Evolutionary conservation across 2,113 vertebrate species (phyloP).

Genomic region (Syngnathus floridae): DNA sequence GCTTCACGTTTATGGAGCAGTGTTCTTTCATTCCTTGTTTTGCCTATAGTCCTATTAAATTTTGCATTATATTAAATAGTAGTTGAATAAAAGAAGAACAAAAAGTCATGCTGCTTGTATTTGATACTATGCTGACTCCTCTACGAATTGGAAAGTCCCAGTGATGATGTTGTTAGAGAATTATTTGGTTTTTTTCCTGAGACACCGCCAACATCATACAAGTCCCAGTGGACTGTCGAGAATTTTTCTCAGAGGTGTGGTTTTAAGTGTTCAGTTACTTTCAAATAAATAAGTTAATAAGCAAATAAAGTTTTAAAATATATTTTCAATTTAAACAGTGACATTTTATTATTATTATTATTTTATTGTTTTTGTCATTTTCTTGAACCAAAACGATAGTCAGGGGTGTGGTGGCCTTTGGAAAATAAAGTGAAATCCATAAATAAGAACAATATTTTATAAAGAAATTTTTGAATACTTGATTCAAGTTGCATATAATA

Average conservation of each 20-base stretch:
- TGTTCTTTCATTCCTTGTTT: not conserved
- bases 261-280: not conserved
- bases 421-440: not conserved
- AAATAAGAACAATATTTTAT: not conserved
- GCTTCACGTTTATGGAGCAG: not conserved
- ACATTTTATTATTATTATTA: not conserved
- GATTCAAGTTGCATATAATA: not conserved
- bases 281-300: not conserved
- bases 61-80: too few relatives aligned
- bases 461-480: not conserved
- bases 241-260: not conserved
- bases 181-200: not conserved
- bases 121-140: slow-evolving; percentile 19
- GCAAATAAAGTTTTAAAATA: not conserved
- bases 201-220: not conserved
- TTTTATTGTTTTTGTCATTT: not conserved
- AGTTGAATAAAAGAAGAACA: slow-evolving; percentile 1
- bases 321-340: not conserved
- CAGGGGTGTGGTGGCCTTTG: too few relatives aligned
- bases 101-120: not conserved
- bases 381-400: not conserved
- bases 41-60: not conserved
- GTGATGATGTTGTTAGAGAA: slow-evolving; percentile 6
- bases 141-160: slow-evolving; percentile 20
- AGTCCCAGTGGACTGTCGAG: not conserved